These are phyloP conservation scores for Leptodactylus fallax DNA, from an alignment of 2,797 vertebrate species.

Conservation along the genomic window DNA sequence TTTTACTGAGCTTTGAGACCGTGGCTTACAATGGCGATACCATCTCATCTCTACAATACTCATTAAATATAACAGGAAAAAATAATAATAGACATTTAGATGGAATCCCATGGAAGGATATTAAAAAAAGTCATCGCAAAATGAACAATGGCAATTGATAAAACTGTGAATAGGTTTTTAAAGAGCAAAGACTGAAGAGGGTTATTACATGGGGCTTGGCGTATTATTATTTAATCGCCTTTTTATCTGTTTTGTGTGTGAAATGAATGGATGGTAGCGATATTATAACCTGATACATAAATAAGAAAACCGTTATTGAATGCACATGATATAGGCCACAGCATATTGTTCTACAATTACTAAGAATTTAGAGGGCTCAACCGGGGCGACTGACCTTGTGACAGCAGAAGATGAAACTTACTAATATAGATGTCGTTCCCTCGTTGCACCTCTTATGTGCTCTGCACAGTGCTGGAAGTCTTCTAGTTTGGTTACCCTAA, in stretches of 20 bases:
- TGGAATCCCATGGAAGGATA: constrained; percentile 8
- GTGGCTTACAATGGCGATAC: neutral
- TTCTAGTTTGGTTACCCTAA: no score
- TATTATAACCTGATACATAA: neutral
- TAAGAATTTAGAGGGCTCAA: no score
- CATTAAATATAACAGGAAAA: constrained; percentile 30
- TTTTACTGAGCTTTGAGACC: neutral
- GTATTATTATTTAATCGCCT: constrained; percentile 3
- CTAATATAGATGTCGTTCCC: no score
- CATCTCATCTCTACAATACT: constrained; percentile 8
- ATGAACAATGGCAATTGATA: neutral
- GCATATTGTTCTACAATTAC: no score
- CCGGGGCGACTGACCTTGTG: no score
- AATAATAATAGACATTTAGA: constrained; percentile 16
- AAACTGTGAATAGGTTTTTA: neutral
- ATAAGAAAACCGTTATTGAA: neutral
- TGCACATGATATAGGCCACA: no score
- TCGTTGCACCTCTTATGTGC: no score
- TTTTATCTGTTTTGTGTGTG: neutral
- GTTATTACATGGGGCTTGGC: neutral
- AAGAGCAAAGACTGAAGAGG: neutral
- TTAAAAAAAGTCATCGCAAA: neutral
- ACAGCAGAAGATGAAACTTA: no score
- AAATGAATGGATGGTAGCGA: neutral
- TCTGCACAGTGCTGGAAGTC: no score